Base-by-base conservation (phyloP, 2,888 invertebrate species). In the Timema cristinae region DNA sequence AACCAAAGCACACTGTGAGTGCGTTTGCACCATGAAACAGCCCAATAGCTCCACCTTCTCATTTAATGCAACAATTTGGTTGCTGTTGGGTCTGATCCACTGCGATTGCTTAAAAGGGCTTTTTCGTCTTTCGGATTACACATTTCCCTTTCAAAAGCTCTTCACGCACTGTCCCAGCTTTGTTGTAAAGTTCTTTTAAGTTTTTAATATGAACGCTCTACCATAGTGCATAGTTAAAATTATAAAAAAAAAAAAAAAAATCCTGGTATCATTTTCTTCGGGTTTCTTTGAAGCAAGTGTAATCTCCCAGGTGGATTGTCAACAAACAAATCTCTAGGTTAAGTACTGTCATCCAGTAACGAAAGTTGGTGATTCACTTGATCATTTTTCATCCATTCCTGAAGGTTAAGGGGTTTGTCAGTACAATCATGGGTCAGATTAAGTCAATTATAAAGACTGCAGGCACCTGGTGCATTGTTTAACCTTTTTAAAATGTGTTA, bases 341-440 rank as follows among this genome's bases (percentile, higher is more conserved):
- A 0, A 59, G 4, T 5, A 59, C 59, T 59, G 15, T 13, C 5
- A 59, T 59, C 59, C 59, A 59, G 59, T 13, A n/a, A 7, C 10
- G 59, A 59, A 59, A 59, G 56, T 56, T 10, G n/a, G 13, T 59
- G 59, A 59, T 59, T 59, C 59, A 59, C 59, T 59, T 13, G 59
- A 59, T 8, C 8, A 13, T 59, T n/a, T 56, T 59, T n/a, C 59
- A 59, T 32, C 56, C 59, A 59, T n/a, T n/a, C 32, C 32, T 59
- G 5, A 59, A n/a, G 59, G 8, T 59, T 32, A n/a, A 56, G 59
- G n/a, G 15, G 16, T n/a, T 59, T 59, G 59, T n/a, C 59, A n/a
- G 0, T 59, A 59, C 15, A 13, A 59, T 59, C n/a, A 59, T 59
- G n/a, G 5, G 5, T 32, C 15, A n/a, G 15, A n/a, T 13, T 59